Base-by-base conservation (phyloP, 2,888 invertebrate species). In the Octonoba sinensis region DNA sequence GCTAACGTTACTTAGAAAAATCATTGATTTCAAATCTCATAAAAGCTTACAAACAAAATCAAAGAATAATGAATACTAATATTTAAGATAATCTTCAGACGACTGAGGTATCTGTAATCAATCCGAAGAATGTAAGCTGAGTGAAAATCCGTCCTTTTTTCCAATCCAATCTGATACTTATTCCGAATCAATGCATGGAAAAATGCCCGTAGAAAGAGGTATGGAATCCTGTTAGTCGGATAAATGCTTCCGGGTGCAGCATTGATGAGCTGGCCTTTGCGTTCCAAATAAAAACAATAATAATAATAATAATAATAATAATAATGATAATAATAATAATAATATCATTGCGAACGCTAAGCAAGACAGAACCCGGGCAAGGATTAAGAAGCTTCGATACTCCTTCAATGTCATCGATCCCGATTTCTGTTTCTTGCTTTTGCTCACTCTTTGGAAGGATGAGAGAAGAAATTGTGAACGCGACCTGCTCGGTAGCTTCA, bases 351-450 rank as follows among this genome's bases (percentile, higher is more conserved):
- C 56, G 62, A 49, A 65, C 27, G 66, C 24, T 59, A 66, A 57
- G 54, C 18, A 65, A 12, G 59, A 24, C 57, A 71, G 64, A n/a
- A 59, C 77, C 65, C 59, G 71, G 47, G 60, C 62, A 44, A 56
- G 70, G 76, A 78, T 78, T 78, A 78, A 56, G 71, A 65, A 65
- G 56, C 56, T 78, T 64, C 77, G 64, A 71, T 71, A 56, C 65
- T 54, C 71, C 71, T 65, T 70, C 77, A 65, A 78, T 78, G 54
- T 22, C 60, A 78, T 78, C 77, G 77, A 78, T 78, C 71, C 36
- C 36, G 36, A 36, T 70, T 36, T 70, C 51, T 67, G 44, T 56
- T 56, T 54, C 51, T 27, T 24, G 24, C 20, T n/a, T 57, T 27
- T 24, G 46, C 20, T n/a, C 56, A 24, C 24, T 15, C 69, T 46